Base-by-base conservation (phyloP, 1,140 invertebrate species). In the Meloidogyne floridensis region DNA sequence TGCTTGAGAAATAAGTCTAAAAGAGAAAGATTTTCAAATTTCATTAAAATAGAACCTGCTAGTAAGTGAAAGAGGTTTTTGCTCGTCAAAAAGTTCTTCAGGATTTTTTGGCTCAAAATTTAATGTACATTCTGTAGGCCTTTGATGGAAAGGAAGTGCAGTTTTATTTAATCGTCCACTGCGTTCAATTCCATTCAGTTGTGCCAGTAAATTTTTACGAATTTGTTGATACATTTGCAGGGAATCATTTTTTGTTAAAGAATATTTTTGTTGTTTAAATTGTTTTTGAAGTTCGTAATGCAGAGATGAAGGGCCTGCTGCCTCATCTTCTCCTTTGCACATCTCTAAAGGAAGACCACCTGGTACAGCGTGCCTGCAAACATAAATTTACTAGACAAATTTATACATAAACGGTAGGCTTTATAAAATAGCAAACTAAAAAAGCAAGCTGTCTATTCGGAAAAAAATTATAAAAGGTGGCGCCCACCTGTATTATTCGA, bases 331-430 rank as follows among this genome's bases (percentile, higher is more conserved):
- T 51, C 72, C 15, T 7, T 54, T 13, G 32, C n/a, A 59, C 51
- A 78, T 43, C 32, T 78, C 76, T 56, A 78, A 78, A 54, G 76
- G 56, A 9, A 79, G n/a, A 11, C 77, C 18, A 11, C 65, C 77
- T 13, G 77, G 53, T 53, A 72, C 43, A 15, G 77, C 77, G 11
- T 69, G 54, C 43, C 77, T 79, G 47, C 56, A 59, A 69, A 11
- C 70, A 18, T 65, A 15, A 20, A 42, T 42, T 76, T 53, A n/a
- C 0, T 76, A 15, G 32, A 32, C 32, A 32, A 32, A 32, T 32
- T 32, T 32, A 32, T 32, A 32, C 32, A 32, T 32, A 32, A 32
- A 32, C 32, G 20, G 20, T 20, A 20, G 20, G 32, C 32, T 32
- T 32, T 32, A 32, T 74, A n/a, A 74, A 13, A 13, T 15, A n/a